phyloP scores from a whole-genome alignment of 2,113 vertebrate genomes.

The Lepus europaeus region DNA sequence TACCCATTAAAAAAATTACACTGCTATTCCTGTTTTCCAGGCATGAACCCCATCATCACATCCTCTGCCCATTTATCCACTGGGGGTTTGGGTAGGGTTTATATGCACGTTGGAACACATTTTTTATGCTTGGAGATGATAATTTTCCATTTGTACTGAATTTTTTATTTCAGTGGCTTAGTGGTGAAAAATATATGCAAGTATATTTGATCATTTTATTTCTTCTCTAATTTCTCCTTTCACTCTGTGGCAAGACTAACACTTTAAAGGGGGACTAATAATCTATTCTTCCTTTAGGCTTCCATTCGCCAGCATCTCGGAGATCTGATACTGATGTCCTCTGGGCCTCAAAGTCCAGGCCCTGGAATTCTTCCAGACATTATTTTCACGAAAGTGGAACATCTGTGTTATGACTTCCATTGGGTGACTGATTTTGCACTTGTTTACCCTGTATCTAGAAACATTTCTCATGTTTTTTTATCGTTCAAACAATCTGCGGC shows the following conservation, averaged over 20 bases:
- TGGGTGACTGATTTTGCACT: neutral
- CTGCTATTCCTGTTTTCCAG: neutral
- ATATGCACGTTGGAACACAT: neutral
- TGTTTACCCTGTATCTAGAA: conserved; percentile 4
- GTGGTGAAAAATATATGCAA: neutral
- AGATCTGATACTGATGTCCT: conserved; percentile 8
- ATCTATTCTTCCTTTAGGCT: neutral
- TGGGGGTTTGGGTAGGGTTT: neutral
- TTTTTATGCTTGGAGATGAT: conserved; percentile 29
- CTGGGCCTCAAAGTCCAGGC: neutral
- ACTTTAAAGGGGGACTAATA: conserved; percentile 32
- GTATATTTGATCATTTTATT: conserved; percentile 26
- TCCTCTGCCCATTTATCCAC: neutral
- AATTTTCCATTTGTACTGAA: neutral
- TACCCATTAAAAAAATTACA: conserved; percentile 31
- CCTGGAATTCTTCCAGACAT: neutral
- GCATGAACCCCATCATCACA: neutral
- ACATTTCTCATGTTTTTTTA: neutral
- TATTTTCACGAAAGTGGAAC: neutral
- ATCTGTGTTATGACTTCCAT: neutral
- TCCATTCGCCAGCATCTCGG: neutral
- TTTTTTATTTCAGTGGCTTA: conserved; percentile 27
- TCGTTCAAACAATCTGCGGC: too few relatives aligned
- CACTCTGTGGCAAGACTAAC: conserved; percentile 3
- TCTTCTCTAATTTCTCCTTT: conserved; percentile 51